Percentiles rank a stretch among this genome's conserved stretches.
Evolutionary conservation across 2,113 vertebrate genomes (phyloP).

Genomic region (Bubalus kerabau): DNA sequence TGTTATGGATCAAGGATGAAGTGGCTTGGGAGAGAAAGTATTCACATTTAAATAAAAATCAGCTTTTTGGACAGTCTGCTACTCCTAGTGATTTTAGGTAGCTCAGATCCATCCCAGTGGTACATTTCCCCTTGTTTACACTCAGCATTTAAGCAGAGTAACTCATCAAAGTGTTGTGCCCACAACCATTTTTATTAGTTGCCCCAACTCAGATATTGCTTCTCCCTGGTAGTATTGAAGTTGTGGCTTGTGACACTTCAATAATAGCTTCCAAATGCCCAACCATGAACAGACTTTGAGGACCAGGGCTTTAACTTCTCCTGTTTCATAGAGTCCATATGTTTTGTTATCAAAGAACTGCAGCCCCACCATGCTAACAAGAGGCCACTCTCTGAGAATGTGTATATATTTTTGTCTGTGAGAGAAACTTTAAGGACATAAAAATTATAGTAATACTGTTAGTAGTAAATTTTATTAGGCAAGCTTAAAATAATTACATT

Average conservation of each 20-base stretch:
- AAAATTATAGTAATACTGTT: slow-evolving; percentile 21
- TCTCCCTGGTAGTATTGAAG: not conserved
- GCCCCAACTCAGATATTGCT: not conserved
- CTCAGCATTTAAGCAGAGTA: not conserved
- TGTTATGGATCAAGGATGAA: not conserved
- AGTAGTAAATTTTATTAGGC: slow-evolving; percentile 19
- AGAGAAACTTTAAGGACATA: slow-evolving; percentile 25
- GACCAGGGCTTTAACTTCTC: not conserved
- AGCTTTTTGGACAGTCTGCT: not conserved
- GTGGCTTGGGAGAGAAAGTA: not conserved
- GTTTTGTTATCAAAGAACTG: not conserved
- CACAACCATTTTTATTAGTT: not conserved
- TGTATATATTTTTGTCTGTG: not conserved
- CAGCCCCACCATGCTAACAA: not conserved
- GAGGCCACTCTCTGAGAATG: not conserved
- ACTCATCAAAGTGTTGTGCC: not conserved
- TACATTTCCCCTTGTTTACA: not conserved
- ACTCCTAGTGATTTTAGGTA: not conserved
- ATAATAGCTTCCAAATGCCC: not conserved
- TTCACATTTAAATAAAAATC: not conserved
- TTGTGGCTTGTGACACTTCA: not conserved
- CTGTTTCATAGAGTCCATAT: not conserved
- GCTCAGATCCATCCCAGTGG: not conserved
- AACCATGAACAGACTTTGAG: not conserved
- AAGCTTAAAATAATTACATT: slow-evolving; percentile 35